phyloP scores from a whole-genome alignment of 2,888 invertebrate species.

The Pterostichus niger region DNA sequence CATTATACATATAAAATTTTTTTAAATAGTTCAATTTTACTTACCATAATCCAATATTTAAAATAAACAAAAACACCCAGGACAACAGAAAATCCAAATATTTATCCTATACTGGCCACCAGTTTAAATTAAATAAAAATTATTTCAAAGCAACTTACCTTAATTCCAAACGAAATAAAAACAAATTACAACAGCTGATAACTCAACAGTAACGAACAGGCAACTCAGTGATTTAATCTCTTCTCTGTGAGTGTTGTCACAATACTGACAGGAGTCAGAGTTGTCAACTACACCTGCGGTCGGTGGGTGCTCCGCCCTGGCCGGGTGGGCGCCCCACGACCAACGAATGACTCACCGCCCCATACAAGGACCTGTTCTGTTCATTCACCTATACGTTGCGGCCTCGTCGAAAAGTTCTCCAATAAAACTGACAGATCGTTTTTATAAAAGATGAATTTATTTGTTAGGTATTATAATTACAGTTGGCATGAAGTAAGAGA shows the following conservation, averaged over 20 bases:
- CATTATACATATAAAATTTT: too few relatives aligned
- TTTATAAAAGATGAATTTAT: constrained; percentile 42
- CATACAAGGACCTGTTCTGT: constrained; percentile 60
- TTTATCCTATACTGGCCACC: too few relatives aligned
- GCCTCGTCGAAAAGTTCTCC: constrained; percentile 40
- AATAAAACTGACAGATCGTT: constrained; percentile 27
- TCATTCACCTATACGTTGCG: constrained; percentile 57
- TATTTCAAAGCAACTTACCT: constrained; percentile 11
- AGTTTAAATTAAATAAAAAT: too few relatives aligned
- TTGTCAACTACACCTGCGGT: constrained; percentile 32
- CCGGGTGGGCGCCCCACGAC: constrained; percentile 55
- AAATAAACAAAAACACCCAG: too few relatives aligned
- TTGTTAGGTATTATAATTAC: constrained; percentile 18
- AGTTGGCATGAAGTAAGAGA: constrained; percentile 5
- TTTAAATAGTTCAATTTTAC: too few relatives aligned
- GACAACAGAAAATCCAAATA: too few relatives aligned
- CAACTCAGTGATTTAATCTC: constrained; percentile 9
- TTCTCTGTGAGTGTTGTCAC: constrained; percentile 36
- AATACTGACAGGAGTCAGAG: constrained; percentile 25
- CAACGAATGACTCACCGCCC: constrained; percentile 49
- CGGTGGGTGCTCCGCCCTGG: constrained; percentile 57
- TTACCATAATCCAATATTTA: too few relatives aligned
- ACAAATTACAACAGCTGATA: constrained; percentile 27
- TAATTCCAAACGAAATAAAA: constrained; percentile 3
- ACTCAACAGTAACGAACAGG: neutral